A percentile compares a stretch with the other conserved stretches of the same genome.
Evolutionary conservation across 1,140 invertebrate species (phyloP).

Genomic region (Drosophila ironensis): DNA sequence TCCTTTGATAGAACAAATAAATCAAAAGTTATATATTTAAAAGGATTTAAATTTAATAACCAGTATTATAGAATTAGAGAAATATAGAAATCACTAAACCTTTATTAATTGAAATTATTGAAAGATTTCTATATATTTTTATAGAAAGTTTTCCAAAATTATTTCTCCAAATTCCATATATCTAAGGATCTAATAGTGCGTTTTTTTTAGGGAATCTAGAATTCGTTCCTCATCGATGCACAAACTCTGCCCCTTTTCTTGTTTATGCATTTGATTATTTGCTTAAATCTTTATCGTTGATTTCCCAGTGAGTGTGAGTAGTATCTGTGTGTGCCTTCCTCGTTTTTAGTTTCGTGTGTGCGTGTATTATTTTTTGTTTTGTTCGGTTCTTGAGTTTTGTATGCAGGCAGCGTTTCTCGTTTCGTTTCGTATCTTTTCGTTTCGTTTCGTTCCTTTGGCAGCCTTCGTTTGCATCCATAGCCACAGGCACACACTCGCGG

Average conservation of each 20-base stretch:
- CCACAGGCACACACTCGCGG: conserved; percentile 11
- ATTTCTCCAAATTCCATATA: no score
- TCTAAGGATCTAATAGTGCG: no score
- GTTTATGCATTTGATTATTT: conserved; percentile 79
- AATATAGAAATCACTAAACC: no score
- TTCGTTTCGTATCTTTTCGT: no score
- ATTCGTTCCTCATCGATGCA: background rate
- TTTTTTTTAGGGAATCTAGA: background rate
- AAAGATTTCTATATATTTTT: background rate
- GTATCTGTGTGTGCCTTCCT: conserved; percentile 44
- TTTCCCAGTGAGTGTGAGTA: conserved; percentile 29
- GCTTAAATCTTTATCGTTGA: conserved; percentile 78
- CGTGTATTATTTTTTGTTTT: no score
- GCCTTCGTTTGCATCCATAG: conserved; percentile 63
- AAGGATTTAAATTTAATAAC: no score
- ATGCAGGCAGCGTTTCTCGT: conserved; percentile 65
- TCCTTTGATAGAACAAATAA: no score
- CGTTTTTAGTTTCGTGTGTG: conserved; percentile 49
- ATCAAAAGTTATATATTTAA: no score
- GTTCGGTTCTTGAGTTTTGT: conserved; percentile 54
- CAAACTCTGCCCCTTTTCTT: conserved; percentile 46
- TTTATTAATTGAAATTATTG: no score
- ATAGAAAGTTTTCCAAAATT: background rate
- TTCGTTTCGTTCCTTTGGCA: no score
- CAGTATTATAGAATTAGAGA: no score